Percentiles rank a stretch among this genome's conserved stretches.
These are phyloP conservation scores for Drosophila silvestris DNA, from an alignment of 2,888 invertebrate genomes.

Conservation along the genomic window DNA sequence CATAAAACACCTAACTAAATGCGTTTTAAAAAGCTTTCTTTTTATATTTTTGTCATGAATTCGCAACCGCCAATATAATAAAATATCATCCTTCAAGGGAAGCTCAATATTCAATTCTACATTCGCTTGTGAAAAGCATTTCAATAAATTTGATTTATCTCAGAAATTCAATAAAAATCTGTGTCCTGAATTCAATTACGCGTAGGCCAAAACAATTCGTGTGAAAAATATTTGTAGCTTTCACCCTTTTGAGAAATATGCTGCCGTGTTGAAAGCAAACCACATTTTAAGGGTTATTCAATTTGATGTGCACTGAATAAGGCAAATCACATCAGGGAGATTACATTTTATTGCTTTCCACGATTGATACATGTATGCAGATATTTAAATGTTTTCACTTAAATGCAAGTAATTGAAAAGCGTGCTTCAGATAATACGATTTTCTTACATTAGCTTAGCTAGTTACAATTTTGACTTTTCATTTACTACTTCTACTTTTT, in stretches of 20 bases:
- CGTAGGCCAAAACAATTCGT: slow-evolving; percentile 54
- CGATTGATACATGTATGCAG: slow-evolving; percentile 8
- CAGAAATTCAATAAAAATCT: slow-evolving; percentile 32
- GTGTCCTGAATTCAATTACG: slow-evolving; percentile 47
- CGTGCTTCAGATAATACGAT: background rate
- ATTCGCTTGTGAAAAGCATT: slow-evolving; percentile 1
- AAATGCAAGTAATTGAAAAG: background rate
- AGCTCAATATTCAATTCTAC: background rate
- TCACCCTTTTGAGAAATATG: slow-evolving; percentile 30
- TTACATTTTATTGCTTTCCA: slow-evolving; percentile 32
- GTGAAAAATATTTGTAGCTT: slow-evolving; percentile 65
- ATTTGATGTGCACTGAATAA: slow-evolving; percentile 36
- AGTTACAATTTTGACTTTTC: background rate
- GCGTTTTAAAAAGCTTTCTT: background rate
- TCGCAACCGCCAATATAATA: background rate
- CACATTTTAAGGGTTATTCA: slow-evolving; percentile 58
- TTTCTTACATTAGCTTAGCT: background rate
- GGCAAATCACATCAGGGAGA: slow-evolving; percentile 20
- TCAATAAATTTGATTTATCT: background rate
- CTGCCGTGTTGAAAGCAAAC: slow-evolving; percentile 10
- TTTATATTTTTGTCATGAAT: background rate
- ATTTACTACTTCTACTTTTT: too few relatives aligned
- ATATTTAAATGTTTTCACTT: background rate
- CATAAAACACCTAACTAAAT: background rate
- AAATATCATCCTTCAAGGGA: background rate